phyloP scores from a whole-genome alignment of 2,113 vertebrate genomes.

The Actinemys pallida region DNA sequence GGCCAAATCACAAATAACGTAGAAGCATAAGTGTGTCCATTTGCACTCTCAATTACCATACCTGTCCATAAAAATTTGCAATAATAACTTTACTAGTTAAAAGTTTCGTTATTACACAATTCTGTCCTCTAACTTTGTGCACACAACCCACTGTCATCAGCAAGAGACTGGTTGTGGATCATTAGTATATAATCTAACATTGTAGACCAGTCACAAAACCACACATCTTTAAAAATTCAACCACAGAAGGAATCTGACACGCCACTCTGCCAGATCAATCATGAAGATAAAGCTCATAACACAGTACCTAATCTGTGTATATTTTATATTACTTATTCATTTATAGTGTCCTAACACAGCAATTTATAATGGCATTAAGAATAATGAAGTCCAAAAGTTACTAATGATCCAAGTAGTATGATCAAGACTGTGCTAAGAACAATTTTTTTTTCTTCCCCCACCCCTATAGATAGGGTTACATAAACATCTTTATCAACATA shows the following conservation, averaged over 20 bases:
- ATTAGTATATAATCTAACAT: accelerated
- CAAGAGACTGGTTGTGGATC: neutral
- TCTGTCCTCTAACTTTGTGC: neutral
- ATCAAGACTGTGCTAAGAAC: neutral
- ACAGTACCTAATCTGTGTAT: neutral
- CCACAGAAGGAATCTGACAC: neutral
- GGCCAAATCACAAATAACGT: neutral
- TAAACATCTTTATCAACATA: neutral
- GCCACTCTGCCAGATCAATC: neutral
- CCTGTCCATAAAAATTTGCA: neutral
- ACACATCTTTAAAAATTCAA: neutral
- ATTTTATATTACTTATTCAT: neutral
- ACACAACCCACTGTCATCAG: neutral
- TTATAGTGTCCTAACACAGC: neutral
- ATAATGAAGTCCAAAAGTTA: neutral
- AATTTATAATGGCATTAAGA: neutral
- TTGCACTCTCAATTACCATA: neutral
- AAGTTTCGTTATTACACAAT: neutral
- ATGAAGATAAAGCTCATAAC: neutral
- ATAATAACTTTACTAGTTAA: neutral
- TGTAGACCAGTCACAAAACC: neutral
- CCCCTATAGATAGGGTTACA: neutral
- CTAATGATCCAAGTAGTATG: neutral
- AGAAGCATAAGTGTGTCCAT: neutral
- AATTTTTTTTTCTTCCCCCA: neutral